Base-by-base conservation (phyloP, 2,797 vertebrate species). In the Darevskia mixta region DNA sequence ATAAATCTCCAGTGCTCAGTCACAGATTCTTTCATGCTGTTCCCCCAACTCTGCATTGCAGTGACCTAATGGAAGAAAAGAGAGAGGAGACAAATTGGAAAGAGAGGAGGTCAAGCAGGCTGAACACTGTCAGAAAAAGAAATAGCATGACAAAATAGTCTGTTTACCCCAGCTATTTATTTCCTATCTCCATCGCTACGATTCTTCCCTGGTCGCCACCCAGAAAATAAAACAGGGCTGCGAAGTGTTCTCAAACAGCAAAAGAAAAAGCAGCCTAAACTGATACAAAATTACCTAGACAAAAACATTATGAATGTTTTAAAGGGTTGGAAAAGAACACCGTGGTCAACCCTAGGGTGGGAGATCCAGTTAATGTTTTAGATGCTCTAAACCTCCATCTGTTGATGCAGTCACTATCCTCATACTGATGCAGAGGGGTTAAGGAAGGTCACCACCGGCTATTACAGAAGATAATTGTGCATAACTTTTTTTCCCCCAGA, bases 91-190 rank as follows among this genome's bases (percentile, higher is more conserved):
- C 5, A 0, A 6, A 29, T 20, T 29, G 13, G 10, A 0, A 75
- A n/a, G 29, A 35, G 27, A 10, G 75, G 23, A 80, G 29, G 3
- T 35, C 43, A 80, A 41, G 64, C 80, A 87, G 86, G 81, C 0
- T 78, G 38, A 49, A 3, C 0, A 0, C 15, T 0, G 0, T 0
- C 75, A 17, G 66, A 88, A 43, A 88, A 80, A 79, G 67, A 85
- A 85, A 29, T 3, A 71, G 64, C 35, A 79, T 83, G 85, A 86
- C 49, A 79, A 83, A 83, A 90, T 75, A n/a, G 80, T 27, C n/a
- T 73, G 9, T 84, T 84, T 87, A 67, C 67, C 13, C 9, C 79
- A n/a, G 11, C 61, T 35, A 13, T 23, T 0, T n/a, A 32, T 32
- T 35, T 6, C 49, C 15, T 49, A 23, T 76, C 38, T 4, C 2